phyloP scores from a whole-genome alignment of 1,140 invertebrate genomes.

The Diachasmimorpha longicaudata region DNA sequence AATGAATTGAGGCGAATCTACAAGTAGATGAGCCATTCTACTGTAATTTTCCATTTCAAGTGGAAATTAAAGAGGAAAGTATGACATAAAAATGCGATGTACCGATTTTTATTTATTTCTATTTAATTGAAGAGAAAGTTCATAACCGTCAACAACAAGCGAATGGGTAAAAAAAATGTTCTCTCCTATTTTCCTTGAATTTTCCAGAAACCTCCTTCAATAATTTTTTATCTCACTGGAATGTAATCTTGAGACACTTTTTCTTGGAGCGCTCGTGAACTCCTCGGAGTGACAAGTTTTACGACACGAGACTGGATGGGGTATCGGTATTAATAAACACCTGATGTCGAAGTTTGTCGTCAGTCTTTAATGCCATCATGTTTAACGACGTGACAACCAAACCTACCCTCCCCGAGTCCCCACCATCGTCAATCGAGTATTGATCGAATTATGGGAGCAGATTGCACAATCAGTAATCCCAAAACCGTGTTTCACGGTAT shows the following conservation, averaged over 20 bases:
- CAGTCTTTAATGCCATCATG: neutral
- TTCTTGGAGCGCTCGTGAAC: neutral
- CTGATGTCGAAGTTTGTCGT: conserved; percentile 17
- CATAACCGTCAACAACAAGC: no score
- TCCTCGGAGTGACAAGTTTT: neutral
- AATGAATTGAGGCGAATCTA: no score
- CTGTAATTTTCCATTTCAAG: no score
- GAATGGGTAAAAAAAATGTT: no score
- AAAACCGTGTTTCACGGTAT: neutral
- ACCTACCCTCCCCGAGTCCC: neutral
- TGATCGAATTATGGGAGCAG: neutral
- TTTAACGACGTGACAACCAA: conserved; percentile 5
- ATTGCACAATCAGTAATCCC: neutral
- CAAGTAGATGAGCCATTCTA: no score
- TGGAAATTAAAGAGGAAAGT: no score
- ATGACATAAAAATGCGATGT: no score
- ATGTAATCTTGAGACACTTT: neutral
- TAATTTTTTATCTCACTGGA: neutral
- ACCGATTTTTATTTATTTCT: no score
- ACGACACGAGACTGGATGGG: neutral
- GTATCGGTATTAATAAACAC: conserved; percentile 24
- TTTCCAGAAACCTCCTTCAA: neutral
- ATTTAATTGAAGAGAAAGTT: no score
- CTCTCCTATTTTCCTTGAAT: neutral
- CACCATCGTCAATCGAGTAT: neutral